These are phyloP conservation scores for Delichon dasypus DNA, from an alignment of 2,797 vertebrate genomes.

Conservation along the genomic window DNA sequence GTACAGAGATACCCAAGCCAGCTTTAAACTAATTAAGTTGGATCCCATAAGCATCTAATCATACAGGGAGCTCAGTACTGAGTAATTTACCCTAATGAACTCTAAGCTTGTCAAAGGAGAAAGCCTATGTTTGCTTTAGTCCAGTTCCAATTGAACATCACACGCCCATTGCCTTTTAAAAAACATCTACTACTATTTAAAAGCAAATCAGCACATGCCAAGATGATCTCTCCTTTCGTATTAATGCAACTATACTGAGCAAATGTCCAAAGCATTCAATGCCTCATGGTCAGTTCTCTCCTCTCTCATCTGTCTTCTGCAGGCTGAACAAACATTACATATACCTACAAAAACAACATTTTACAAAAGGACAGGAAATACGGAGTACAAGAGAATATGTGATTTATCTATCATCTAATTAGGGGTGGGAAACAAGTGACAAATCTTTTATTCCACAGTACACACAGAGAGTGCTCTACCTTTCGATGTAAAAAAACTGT, in stretches of 20 bases:
- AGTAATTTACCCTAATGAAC: constrained; percentile 48
- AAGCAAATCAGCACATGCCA: not conserved
- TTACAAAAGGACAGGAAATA: not conserved
- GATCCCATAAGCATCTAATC: constrained; percentile 30
- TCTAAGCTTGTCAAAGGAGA: constrained; percentile 11
- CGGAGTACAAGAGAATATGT: not conserved
- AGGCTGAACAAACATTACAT: not conserved
- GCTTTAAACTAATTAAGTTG: constrained; percentile 49
- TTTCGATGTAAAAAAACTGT: not conserved
- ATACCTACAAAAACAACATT: not conserved
- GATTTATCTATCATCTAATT: not conserved
- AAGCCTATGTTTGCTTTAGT: constrained; percentile 4
- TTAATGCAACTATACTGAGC: not conserved
- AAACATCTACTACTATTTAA: not conserved
- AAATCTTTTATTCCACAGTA: not conserved
- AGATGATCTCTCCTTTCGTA: not conserved
- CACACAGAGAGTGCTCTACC: not conserved
- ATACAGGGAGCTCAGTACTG: not conserved
- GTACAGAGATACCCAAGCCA: constrained; percentile 22
- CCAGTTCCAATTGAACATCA: not conserved
- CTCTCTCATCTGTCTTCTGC: not conserved
- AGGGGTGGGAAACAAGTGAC: not conserved
- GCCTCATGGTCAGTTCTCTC: not conserved
- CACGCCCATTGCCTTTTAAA: not conserved
- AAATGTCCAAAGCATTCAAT: not conserved